Evolutionary conservation across 1,140 invertebrate species (phyloP), one percentile per base, ranked within the genome.

Genomic region (Pantala flavescens): DNA sequence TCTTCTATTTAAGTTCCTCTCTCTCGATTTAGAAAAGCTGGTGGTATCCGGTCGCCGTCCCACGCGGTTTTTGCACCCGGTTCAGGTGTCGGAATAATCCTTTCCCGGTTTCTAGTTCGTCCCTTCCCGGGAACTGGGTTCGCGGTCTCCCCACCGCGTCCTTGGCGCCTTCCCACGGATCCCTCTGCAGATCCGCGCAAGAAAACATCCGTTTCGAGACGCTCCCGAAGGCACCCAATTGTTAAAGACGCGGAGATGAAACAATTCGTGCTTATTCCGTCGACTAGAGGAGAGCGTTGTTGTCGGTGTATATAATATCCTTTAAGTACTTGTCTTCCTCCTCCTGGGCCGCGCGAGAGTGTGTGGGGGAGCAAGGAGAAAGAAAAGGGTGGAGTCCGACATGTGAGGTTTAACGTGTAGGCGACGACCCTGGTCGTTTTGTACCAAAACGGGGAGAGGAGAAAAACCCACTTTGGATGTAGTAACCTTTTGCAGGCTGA

Each of bases 341-440:
- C 16, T 63, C 49, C 49, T 21, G 49, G 12, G 3, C n/a, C 49
- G 49, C 49, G 49, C 12, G n/a, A 63, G n/a, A 63, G 49, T 63
- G 49, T 63, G 49, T 63, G 49, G 49, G 49, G 49, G 49, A 63
- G 49, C 49, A 3, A 12, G 49, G 16, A 63, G 49, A 63, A 63
- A 21, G n/a, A 63, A 63, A 63, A 63, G 49, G 49, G 49, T 63
- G 49, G 49, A 63, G 49, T 63, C 49, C 14, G 49, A 63, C 49
- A 63, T 21, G 49, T 63, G 49, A 63, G 49, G 49, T 63, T 7
- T 63, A 63, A 21, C 12, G 49, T 63, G 49, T 63, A 63, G 49
- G 49, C 49, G 49, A 63, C 49, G 49, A 63, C 49, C 49, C 49
- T 63, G 49, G 49, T 63, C 49, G 49, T 63, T 63, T 63, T 63